Evolutionary conservation across 2,113 vertebrate species (phyloP), one percentile per base, ranked within the genome.

Genomic region (Rana temporaria): DNA sequence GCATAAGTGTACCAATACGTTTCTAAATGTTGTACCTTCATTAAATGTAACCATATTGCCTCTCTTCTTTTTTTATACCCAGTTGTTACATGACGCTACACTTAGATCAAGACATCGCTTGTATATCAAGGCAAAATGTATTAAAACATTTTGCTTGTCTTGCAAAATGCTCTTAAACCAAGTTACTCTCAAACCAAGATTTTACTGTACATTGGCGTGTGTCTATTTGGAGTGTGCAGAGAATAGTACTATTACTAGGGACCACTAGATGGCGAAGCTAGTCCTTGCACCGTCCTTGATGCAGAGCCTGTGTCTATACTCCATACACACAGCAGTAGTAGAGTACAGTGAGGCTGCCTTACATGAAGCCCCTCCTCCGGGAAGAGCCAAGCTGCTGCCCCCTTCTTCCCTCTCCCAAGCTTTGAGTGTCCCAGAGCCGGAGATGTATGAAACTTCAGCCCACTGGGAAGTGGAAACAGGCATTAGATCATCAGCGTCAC

Each of bases 371-470:
- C 20, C 80, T 30, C 70, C 80, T 71, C 57, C 62, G 14, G 34
- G n/a, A 30, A 34, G 15, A 55, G 3, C n/a, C 4, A 42, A 53
- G 52, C 8, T 56, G 26, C 80, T 62, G 59, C 80, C 78, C 65
- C n/a, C 67, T 80, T 62, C 63, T 57, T 67, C 75, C 38, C 71
- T 64, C 32, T 57, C 30, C 30, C 24, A 30, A 66, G 62, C 62
- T 32, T 67, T 32, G 48, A 82, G 70, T 38, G 48, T 73, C 70
- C 52, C 55, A 38, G 60, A 67, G 62, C 19, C 48, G 62, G 70
- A 74, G 60, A 82, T 82, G 80, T 53, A 55, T 56, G 80, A 72
- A 82, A 67, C 62, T 57, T 73, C 48, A 82, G 62, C 60, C 70
- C 52, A 67, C n/a, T 82, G 70, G 70, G 71, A 67, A 68, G 63